These are phyloP conservation scores for Manacus vitellinus DNA, from an alignment of 2,113 vertebrate species.

Conservation along the genomic window DNA sequence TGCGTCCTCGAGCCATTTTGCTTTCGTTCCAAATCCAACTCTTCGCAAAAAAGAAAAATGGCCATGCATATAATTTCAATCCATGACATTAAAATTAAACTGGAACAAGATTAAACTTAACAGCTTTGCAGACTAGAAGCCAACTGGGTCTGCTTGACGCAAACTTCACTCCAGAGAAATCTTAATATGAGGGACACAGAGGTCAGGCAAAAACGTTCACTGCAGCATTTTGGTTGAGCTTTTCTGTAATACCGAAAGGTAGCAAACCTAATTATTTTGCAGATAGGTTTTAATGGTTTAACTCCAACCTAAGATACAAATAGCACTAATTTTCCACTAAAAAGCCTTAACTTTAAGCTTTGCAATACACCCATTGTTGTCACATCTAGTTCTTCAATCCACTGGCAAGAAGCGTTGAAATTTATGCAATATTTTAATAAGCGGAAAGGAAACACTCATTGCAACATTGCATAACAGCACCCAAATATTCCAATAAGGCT, in stretches of 20 bases:
- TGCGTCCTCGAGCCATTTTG: slow-evolving; percentile 87
- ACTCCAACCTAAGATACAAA: neutral
- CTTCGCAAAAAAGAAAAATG: slow-evolving; percentile 70
- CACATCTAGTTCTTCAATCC: neutral
- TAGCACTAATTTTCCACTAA: neutral
- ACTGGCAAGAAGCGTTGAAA: neutral
- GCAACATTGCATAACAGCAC: neutral
- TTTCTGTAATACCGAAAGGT: neutral
- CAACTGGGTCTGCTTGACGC: slow-evolving; percentile 8
- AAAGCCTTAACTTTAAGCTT: neutral
- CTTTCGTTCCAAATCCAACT: slow-evolving; percentile 61
- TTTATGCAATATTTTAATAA: neutral
- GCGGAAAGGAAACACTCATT: neutral
- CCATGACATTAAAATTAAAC: slow-evolving; percentile 41
- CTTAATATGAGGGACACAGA: neutral
- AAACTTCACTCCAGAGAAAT: slow-evolving; percentile 32
- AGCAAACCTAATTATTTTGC: neutral
- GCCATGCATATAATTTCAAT: slow-evolving; percentile 61
- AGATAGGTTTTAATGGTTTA: neutral
- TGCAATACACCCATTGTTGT: neutral
- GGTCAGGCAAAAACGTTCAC: neutral
- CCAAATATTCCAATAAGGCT: neutral
- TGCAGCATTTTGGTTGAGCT: neutral
- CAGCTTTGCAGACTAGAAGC: slow-evolving; percentile 18
- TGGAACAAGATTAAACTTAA: slow-evolving; percentile 55